Evolutionary conservation across 2,888 invertebrate genomes (phyloP).

Genomic region (Thera obeliscata): DNA sequence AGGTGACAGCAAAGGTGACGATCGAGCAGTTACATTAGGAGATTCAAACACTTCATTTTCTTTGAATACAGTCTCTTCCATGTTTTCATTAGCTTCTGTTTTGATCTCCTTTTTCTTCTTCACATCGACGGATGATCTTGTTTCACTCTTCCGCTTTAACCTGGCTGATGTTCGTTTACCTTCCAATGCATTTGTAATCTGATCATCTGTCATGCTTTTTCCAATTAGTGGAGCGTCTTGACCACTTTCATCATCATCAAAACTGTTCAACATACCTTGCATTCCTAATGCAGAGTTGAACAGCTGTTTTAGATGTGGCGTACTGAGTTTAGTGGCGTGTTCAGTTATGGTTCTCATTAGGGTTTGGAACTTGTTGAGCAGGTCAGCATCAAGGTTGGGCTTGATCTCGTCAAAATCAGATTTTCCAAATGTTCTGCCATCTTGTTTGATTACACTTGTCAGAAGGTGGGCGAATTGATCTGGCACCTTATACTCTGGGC

Average conservation of each 20-base stretch:
- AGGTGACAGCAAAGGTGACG: slow-evolving; percentile 40
- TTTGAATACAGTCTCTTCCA: slow-evolving; percentile 8
- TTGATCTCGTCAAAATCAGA: neutral
- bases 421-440: neutral
- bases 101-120: slow-evolving; percentile 32
- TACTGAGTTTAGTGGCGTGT: slow-evolving; percentile 55
- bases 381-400: slow-evolving; percentile 34
- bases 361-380: slow-evolving; percentile 58
- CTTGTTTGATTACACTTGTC: slow-evolving; percentile 7
- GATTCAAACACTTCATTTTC: slow-evolving; percentile 30
- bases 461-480: slow-evolving; percentile 40
- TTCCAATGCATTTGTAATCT: slow-evolving; percentile 52
- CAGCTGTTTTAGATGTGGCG: slow-evolving; percentile 50
- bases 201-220: slow-evolving; percentile 47
- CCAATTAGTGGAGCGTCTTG: neutral
- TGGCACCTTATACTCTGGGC: slow-evolving; percentile 41
- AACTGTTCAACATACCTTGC: slow-evolving; percentile 52
- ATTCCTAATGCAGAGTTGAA: slow-evolving; percentile 62
- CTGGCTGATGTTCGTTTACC: slow-evolving; percentile 37
- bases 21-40: slow-evolving; percentile 16
- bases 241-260: slow-evolving; percentile 42
- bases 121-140: slow-evolving; percentile 42
- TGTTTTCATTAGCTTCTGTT: slow-evolving; percentile 12
- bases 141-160: slow-evolving; percentile 41
- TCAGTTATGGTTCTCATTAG: slow-evolving; percentile 54